phyloP scores from a whole-genome alignment of 2,797 vertebrate genomes.

The Anguilla obscura region DNA sequence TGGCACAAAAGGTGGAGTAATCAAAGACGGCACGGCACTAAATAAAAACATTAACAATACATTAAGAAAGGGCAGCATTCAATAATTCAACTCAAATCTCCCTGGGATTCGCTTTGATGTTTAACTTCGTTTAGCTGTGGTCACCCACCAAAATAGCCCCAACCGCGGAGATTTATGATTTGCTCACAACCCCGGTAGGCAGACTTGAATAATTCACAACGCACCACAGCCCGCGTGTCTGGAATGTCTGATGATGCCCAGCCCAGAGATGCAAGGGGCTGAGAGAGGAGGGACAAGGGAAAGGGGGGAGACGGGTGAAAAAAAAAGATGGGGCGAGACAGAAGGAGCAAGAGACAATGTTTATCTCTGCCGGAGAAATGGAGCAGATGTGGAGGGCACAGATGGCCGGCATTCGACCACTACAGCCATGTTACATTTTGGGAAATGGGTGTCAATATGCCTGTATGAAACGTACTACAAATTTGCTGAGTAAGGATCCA shows the following conservation, averaged over 20 bases:
- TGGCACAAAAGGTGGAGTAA: not conserved
- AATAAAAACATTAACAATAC: slow-evolving; percentile 11
- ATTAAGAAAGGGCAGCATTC: slow-evolving; percentile 17
- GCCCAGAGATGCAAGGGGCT: not conserved
- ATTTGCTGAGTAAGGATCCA: slow-evolving; percentile 12
- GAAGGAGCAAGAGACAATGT: not conserved
- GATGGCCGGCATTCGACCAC: not conserved
- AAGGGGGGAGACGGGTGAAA: not conserved
- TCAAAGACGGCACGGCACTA: not conserved
- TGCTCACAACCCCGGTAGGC: slow-evolving; percentile 26
- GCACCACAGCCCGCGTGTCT: not conserved
- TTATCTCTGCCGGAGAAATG: not conserved
- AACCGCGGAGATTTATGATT: slow-evolving; percentile 22
- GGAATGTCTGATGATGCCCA: slow-evolving; percentile 1
- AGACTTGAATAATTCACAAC: slow-evolving; percentile 25
- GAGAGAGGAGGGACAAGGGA: not conserved
- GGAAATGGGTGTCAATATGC: not conserved
- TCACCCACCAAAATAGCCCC: slow-evolving; percentile 23
- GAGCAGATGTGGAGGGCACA: not conserved
- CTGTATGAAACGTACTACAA: not conserved
- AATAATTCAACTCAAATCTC: slow-evolving; percentile 24
- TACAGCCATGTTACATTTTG: not conserved
- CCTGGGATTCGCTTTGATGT: slow-evolving; percentile 21
- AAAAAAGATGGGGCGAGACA: not conserved
- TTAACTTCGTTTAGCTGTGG: slow-evolving; percentile 24